phyloP scores from a whole-genome alignment of 2,113 vertebrate species.

The Trematocara macrostoma region DNA sequence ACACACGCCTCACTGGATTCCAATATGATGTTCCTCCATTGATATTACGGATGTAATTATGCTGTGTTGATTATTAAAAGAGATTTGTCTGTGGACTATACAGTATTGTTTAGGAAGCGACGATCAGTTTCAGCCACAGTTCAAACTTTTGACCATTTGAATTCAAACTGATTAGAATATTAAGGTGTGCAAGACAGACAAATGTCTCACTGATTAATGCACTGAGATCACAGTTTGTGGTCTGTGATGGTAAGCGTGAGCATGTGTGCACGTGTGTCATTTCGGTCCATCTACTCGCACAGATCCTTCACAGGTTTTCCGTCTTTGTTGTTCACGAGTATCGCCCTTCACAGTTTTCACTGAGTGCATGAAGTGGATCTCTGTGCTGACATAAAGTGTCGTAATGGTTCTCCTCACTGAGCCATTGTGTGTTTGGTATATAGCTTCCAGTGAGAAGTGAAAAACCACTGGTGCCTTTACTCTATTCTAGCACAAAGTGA shows the following conservation, averaged over 20 bases:
- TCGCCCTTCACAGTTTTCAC: background rate
- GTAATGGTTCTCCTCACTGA: constrained; percentile 10
- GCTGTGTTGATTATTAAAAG: constrained; percentile 54
- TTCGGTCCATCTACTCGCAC: background rate
- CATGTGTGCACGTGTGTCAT: background rate
- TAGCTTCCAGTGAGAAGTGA: constrained; percentile 29
- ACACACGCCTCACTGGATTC: constrained; percentile 65
- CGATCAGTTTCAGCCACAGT: background rate
- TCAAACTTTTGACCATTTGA: constrained; percentile 28
- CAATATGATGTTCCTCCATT: constrained; percentile 70
- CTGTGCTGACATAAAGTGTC: constrained; percentile 3
- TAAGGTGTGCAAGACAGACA: constrained; percentile 24
- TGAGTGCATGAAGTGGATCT: constrained; percentile 9
- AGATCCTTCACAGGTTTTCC: background rate
- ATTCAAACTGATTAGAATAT: constrained; percentile 47
- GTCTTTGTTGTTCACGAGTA: background rate
- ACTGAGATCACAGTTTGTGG: background rate
- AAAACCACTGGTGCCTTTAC: constrained; percentile 50
- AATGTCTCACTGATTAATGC: constrained; percentile 47
- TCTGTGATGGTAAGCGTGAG: background rate
- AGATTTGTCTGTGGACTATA: constrained; percentile 38
- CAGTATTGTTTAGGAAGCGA: constrained; percentile 1
- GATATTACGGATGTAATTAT: constrained; percentile 72
- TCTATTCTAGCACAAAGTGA: constrained; percentile 65
- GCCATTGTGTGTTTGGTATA: constrained; percentile 39